Percentiles rank a stretch among this genome's conserved stretches.
Evolutionary conservation across 2,113 vertebrate species (phyloP).

Genomic region (Myrmecobius fasciatus): DNA sequence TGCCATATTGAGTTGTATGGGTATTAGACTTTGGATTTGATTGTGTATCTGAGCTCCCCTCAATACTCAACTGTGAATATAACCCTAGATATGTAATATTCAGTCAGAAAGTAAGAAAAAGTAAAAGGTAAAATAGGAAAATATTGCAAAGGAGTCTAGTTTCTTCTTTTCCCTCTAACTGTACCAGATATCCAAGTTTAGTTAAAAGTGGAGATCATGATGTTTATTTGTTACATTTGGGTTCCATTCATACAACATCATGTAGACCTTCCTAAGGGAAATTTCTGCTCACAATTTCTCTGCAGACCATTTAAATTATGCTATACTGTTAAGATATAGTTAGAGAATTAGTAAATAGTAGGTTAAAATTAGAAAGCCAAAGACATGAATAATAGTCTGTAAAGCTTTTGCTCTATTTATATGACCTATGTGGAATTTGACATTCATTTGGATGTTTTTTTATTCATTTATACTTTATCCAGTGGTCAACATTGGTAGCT

Average conservation of each 20-base stretch:
- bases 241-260: not conserved
- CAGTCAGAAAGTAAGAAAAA: not conserved
- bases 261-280: slow-evolving; percentile 24
- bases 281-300: not conserved
- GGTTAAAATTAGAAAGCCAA: slow-evolving; percentile 32
- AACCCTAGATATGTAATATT: not conserved
- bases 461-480: not conserved
- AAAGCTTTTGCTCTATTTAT: slow-evolving; percentile 25
- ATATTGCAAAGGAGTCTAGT: not conserved
- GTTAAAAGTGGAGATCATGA: not conserved
- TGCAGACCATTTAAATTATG: slow-evolving; percentile 20
- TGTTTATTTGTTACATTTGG: not conserved
- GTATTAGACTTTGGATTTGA: not conserved
- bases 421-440: slow-evolving; percentile 28
- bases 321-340: slow-evolving; percentile 28
- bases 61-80: not conserved
- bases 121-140: slow-evolving; percentile 19
- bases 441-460: slow-evolving; percentile 19
- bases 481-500: slow-evolving; percentile 31
- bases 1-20: not conserved
- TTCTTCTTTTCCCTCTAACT: not conserved
- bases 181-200: not conserved
- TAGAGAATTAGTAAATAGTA: slow-evolving; percentile 47
- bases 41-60: not conserved
- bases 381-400: not conserved